phyloP scores from a whole-genome alignment of 2,113 vertebrate species.

The Thryonomys swinderianus region DNA sequence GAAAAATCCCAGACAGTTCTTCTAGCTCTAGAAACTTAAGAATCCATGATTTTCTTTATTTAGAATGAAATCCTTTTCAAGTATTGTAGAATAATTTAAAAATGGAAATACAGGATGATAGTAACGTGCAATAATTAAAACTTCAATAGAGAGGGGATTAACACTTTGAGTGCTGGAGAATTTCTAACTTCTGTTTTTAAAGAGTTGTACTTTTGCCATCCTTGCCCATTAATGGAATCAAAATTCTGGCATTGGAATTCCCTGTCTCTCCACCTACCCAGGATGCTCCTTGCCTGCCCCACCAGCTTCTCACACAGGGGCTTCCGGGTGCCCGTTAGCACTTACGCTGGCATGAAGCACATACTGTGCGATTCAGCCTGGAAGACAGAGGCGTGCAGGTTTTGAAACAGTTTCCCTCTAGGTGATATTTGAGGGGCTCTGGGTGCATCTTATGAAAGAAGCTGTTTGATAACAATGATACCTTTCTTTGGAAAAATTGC shows the following conservation, averaged over 20 bases:
- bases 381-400: constrained; percentile 22
- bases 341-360: background rate
- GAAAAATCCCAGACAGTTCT: constrained; percentile 58
- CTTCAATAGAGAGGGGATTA: background rate
- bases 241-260: constrained; percentile 52
- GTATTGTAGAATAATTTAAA: background rate
- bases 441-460: background rate
- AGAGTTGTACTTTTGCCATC: constrained; percentile 65
- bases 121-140: constrained; percentile 29
- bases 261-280: constrained; percentile 50
- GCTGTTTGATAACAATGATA: background rate
- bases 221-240: constrained; percentile 61
- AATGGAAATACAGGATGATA: constrained; percentile 54
- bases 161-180: background rate
- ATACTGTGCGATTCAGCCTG: background rate
- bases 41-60: background rate
- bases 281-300: constrained; percentile 48
- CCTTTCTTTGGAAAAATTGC: background rate
- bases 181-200: background rate
- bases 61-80: background rate
- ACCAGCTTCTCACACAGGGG: constrained; percentile 57
- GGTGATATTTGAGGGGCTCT: background rate
- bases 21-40: constrained; percentile 46
- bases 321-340: constrained; percentile 60
- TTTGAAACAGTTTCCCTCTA: constrained; percentile 59